Evolutionary conservation across 2,888 invertebrate genomes (phyloP), one percentile per base, ranked within the genome.

Genomic region (Parnassius apollo): DNA sequence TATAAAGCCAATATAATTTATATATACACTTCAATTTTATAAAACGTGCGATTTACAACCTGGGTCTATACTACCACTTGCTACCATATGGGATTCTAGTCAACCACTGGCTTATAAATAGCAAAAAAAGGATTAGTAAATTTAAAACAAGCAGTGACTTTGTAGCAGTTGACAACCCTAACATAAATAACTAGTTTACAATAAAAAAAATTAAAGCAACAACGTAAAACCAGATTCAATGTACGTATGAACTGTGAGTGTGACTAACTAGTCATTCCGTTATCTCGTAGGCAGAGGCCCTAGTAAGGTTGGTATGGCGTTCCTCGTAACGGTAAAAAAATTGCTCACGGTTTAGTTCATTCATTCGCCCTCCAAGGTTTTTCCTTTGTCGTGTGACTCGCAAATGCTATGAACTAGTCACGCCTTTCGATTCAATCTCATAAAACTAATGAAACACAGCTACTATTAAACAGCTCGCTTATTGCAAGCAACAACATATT

Each of bases 251-350:
- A 55, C 58, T 25, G 57, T 59, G 51, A 52, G 57, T 61, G 57
- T 59, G 51, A 52, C 60, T 61, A 60, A 64, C 57, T 64, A 54
- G 57, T 49, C 53, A 52, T 69, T 63, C 73, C 74, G 73, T 73
- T 74, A 73, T 55, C 61, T 66, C 62, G 58, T 62, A 59, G 55
- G 45, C 58, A 42, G 73, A 65, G 74, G 74, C 73, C 70, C 73
- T 71, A 65, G 52, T 67, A 65, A 71, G 73, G 72, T 72, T 68
- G 48, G 53, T 49, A 57, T 51, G 63, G 55, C 59, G 66, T 69
- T 70, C 71, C 69, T 72, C 67, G 58, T 72, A 71, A 75, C 75
- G 69, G 75, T 71, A 69, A 65, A 67, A 49, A 68, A 67, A 69
- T 67, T 55, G 55, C 59, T 62, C 64, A 64, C 62, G 54, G 55